A percentile compares a stretch with the other conserved stretches of the same genome.
These are phyloP conservation scores for Micromesistius poutassou DNA, from an alignment of 2,797 vertebrate genomes.

Conservation along the genomic window DNA sequence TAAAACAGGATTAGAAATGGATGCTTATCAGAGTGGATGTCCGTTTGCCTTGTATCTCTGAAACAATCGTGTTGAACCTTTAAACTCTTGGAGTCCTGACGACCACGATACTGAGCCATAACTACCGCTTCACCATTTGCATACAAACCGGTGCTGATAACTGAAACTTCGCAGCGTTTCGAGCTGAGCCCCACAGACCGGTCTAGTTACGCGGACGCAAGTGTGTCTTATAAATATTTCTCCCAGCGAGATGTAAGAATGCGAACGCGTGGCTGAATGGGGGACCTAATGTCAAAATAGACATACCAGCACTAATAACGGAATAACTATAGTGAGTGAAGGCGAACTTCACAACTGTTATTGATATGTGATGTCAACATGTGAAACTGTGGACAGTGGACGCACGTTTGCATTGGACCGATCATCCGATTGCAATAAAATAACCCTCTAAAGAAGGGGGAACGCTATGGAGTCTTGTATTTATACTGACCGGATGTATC, in stretches of 20 bases:
- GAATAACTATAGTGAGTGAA: background rate
- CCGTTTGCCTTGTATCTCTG: too few species aligned
- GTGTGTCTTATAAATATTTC: background rate
- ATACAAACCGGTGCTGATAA: background rate
- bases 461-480: background rate
- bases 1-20: too few species aligned
- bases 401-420: background rate
- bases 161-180: background rate
- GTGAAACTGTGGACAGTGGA: slow-evolving; percentile 43
- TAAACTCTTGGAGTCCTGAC: too few species aligned
- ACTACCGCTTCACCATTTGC: background rate
- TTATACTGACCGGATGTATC: background rate
- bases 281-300: background rate
- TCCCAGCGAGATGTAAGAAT: background rate
- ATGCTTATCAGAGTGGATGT: too few species aligned
- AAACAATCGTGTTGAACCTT: too few species aligned
- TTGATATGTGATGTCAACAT: slow-evolving; percentile 53
- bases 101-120: background rate
- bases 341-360: slow-evolving; percentile 36
- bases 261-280: background rate
- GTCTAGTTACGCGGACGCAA: background rate
- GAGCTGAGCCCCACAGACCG: too few species aligned
- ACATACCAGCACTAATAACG: background rate
- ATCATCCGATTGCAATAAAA: background rate
- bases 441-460: background rate